Evolutionary conservation across 2,888 invertebrate species (phyloP), one percentile per base, ranked within the genome.

Genomic region (Mythimna pallens): DNA sequence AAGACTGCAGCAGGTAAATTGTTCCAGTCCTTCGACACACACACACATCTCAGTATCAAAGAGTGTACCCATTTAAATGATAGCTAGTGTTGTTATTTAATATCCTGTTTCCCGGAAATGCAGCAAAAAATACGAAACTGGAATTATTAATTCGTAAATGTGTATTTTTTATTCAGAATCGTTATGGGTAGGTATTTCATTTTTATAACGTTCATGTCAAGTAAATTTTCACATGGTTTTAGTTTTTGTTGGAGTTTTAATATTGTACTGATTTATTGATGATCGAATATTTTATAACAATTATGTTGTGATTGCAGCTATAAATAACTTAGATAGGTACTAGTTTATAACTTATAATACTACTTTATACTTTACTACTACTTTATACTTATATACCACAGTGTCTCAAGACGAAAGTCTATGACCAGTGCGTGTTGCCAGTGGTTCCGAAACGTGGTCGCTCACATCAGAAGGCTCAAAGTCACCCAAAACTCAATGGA

Each of bases 81-180:
- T 40, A 77, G 40, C 43, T 66, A 69, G 70, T 59, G 57, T n/a
- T 82, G 52, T 62, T 82, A 66, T 63, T 77, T 66, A 66, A 70
- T 65, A 65, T 55, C 40, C n/a, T 22, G 50, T 43, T 25, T 62
- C 22, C 71, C 63, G 40, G 65, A 30, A 30, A 54, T 54, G 54
- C 47, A 63, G 47, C 8, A 22, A n/a, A 80, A 36, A 77, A 58
- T 7, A 30, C 57, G 57, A 12, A n/a, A 52, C 3, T 25, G 54
- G 22, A 77, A 81, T 68, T 54, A 69, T 43, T 66, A 63, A 76
- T 54, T n/a, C 63, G 50, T 25, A 4, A n/a, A 17, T 47, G 10
- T 8, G 34, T 25, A n/a, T 47, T 22, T 65, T 65, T 54, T 54
- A 63, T 63, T 69, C 77, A 54, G 17, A 2, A 54, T 40, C 14